A percentile compares a stretch with the other conserved stretches of the same genome.
Evolutionary conservation across 2,797 vertebrate species (phyloP).

Genomic region (Anguilla pacifica): DNA sequence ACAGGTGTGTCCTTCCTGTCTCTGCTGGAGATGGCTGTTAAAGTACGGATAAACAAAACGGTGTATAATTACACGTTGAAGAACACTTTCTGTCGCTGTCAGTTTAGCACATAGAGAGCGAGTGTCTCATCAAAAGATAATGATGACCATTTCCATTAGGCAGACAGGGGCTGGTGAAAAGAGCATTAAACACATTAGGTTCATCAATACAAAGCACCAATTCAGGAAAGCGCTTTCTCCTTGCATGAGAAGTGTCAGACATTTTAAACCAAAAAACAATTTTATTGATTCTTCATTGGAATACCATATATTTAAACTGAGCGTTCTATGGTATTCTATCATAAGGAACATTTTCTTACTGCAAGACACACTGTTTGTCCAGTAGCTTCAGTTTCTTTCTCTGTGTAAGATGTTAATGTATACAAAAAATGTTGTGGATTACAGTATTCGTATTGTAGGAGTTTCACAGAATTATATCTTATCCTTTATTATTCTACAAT

Average conservation of each 20-base stretch:
- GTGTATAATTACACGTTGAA: constrained; percentile 10
- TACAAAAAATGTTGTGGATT: background rate
- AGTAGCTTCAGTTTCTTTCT: background rate
- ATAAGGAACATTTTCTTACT: too few relatives aligned
- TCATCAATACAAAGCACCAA: background rate
- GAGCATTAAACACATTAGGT: background rate
- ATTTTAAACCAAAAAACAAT: background rate
- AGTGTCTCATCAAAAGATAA: constrained; percentile 9
- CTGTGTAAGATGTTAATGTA: background rate
- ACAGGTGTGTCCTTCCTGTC: background rate
- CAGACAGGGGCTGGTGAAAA: background rate
- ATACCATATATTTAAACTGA: background rate
- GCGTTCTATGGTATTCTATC: too few relatives aligned
- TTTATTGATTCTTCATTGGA: background rate
- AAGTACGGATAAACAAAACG: background rate
- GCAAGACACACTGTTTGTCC: too few relatives aligned
- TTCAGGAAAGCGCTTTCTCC: background rate
- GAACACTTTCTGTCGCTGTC: constrained; percentile 20
- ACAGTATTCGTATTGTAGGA: too few relatives aligned
- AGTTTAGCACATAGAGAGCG: constrained; percentile 1
- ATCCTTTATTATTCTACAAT: too few relatives aligned
- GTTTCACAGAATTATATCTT: too few relatives aligned
- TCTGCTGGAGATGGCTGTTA: background rate
- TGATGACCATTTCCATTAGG: background rate
- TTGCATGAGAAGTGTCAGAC: background rate